Conservation (phyloP, 2,113 vertebrate genomes). For the Abramis brama region DNA sequence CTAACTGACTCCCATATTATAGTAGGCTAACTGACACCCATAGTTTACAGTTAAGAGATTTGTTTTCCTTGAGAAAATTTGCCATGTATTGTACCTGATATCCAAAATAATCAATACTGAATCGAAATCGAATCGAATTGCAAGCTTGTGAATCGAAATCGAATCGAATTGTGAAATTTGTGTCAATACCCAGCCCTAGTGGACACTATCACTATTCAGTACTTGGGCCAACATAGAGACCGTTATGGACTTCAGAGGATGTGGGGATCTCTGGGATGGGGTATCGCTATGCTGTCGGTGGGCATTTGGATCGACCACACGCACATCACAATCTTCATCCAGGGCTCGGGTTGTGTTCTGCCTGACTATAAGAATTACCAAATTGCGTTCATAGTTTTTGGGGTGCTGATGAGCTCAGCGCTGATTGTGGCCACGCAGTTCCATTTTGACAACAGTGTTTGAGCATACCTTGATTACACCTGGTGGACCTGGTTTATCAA, state of each 20-base stretch:
- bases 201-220: conserved; percentile 92
- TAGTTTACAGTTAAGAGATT: no score
- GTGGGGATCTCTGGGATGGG: conserved; percentile 99
- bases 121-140: no score
- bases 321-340: conserved; percentile 64
- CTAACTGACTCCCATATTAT: no score
- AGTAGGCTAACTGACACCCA: no score
- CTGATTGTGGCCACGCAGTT: conserved; percentile 93
- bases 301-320: conserved; percentile 91
- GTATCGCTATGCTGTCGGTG: conserved; percentile 92
- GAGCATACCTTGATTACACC: conserved; percentile 78
- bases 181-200: no score
- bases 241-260: conserved; percentile 95
- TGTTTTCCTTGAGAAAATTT: no score
- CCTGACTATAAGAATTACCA: conserved; percentile 91
- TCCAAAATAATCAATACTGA: no score
- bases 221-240: conserved; percentile 90
- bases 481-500: conserved; percentile 93
- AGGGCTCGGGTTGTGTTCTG: conserved; percentile 80
- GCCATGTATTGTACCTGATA: no score
- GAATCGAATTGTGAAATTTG: no score
- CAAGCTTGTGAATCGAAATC: no score
- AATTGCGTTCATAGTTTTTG: conserved; percentile 94
- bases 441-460: conserved; percentile 79
- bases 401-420: conserved; percentile 90